Base-by-base conservation (phyloP, 2,113 vertebrate species). In the Aegotheles bennettii region DNA sequence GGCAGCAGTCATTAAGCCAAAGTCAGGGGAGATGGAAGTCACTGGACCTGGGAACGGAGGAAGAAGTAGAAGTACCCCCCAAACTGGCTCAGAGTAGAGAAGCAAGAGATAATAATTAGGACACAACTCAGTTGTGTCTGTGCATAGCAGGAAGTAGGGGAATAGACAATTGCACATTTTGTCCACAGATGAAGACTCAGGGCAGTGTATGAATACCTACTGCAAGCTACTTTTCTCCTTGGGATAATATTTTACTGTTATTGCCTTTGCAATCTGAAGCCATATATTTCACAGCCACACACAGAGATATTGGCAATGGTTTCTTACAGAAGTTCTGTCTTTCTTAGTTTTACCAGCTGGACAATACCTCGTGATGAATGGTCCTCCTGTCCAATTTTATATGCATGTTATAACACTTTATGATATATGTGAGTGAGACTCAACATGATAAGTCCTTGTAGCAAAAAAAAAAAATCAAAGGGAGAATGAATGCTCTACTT, bases 281-380 rank as follows among this genome's bases (percentile, higher is more conserved):
- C 54, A 76, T 96, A 96, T 94, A 96, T 95, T 97, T 93, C 88
- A 71, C n/a, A 91, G 81, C 91, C 76, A 60, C 93, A 95, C 91
- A 93, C 73, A 67, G 71, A 93, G 85, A 90, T 93, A 96, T 69
- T 91, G 93, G 94, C 88, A 90, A 89, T 33, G 73, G 95, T 92
- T 96, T 95, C 88, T 57, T 48, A 82, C 57, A 87, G 90, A 93
- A 97, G 94, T 90, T 57, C 73, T 1, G 65, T 82, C 90, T 95
- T 70, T 84, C 92, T 94, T 73, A 23, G 61, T 71, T 96, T 82
- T 87, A 95, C 83, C 90, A 95, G 95, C 93, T 90, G 93, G 96
- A 96, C 94, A 96, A 96, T 90, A 96, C 93, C 95, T 82, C 75
- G 73, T 97, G 96, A 96, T 96, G 69, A 87, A 97, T 97, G 84